Base-by-base conservation (phyloP, 2,888 invertebrate species). In the Pseudoips prasinana region DNA sequence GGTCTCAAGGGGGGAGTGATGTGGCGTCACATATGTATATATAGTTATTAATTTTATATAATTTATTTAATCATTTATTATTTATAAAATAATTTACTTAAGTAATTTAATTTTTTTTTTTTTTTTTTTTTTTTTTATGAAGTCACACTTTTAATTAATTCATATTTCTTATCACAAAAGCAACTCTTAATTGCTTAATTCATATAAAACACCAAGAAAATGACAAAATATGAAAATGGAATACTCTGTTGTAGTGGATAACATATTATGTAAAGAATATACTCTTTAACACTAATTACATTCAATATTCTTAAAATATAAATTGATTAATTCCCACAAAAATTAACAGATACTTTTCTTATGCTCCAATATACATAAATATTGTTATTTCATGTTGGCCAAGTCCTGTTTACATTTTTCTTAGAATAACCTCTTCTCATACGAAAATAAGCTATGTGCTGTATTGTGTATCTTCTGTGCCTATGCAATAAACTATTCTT, bases 371-470 rank as follows among this genome's bases (percentile, higher is more conserved):
- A 56, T 53, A 56, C 56, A 56, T 33, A 53, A n/a, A n/a, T 41
- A 23, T 41, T 41, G 33, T 31, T 8, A n/a, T n/a, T 41, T 29
- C 25, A 37, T 32, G 28, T 33, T 37, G 25, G 2, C 25, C 8
- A 5, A 20, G 14, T 14, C 14, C 14, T 5, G 14, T 20, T 7
- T 20, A 33, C 23, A 33, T 29, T 42, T 31, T 35, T 31, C 29
- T 54, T 92, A 97, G 88, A 95, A 96, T 54, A 96, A 91, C 73
- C 96, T 90, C 81, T 97, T 97, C 69, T 97, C 98, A 78, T 95
- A 99, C 38, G 97, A 97, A 79, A 99, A 97, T 40, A 99, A 90
- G 59, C 98, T 95, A 76, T 99, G 99, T 8, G 99, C 99, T n/a
- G n/a, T n/a, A n/a, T n/a, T n/a, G n/a, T n/a, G n/a, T n/a, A n/a